Base-by-base conservation (phyloP, 2,888 invertebrate genomes). In the Drymonia ruficornis region DNA sequence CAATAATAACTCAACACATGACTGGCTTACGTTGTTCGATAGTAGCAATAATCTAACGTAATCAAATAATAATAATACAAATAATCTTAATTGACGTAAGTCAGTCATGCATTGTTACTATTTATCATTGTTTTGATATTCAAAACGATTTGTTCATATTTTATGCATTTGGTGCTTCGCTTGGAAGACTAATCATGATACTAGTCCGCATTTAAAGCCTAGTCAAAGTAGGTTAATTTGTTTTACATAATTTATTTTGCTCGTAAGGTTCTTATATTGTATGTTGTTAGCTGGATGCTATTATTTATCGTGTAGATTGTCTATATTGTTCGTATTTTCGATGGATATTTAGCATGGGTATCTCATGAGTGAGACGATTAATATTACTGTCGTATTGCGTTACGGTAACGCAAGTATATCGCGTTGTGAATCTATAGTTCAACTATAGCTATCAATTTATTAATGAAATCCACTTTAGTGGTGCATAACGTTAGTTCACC, bases 111-210 rank as follows among this genome's bases (percentile, higher is more conserved):
- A 46, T 2, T 15, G 9, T 23, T 43, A 43, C 43, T 76, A 50
- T 63, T 57, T 66, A 56, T 59, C 63, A 56, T 64, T 65, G 69
- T 67, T 65, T 65, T 74, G 67, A 60, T 67, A 61, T 67, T 69
- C 63, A 67, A 61, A 65, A 61, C 63, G 50, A 56, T 67, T 63
- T 65, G 56, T 70, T 68, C 54, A 57, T 61, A 72, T 78, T 74
- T 80, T 76, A 80, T 64, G 75, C 77, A 78, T 83, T 83, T 75
- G 51, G 72, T 60, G 83, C 84, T 85, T 83, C 61, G 86, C 84
- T 83, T 83, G 61, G 56, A 67, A 74, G 64, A 67, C 74, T 65
- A 62, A 71, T 72, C 70, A 70, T 78, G 59, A 72, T 67, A 74
- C 70, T 75, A 78, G 80, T 74, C 64, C 53, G 71, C 67, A 70